Percentiles rank a stretch among this genome's conserved stretches.
Evolutionary conservation across 2,797 vertebrate genomes (phyloP).

Genomic region (Xiphophorus birchmanni): DNA sequence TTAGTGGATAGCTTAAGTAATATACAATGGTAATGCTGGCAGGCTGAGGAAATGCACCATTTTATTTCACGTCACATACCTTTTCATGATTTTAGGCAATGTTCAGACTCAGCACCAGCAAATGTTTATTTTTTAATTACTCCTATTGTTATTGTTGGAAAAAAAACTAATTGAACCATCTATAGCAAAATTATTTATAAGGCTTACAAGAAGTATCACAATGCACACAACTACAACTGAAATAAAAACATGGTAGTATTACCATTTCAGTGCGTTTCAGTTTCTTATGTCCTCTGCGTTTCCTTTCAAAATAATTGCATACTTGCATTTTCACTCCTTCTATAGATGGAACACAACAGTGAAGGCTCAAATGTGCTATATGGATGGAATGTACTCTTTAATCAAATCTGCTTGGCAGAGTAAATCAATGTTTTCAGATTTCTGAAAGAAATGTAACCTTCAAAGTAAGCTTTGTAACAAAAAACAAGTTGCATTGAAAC

Average conservation of each 20-base stretch:
- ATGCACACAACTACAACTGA: background rate
- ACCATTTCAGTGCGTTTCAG: background rate
- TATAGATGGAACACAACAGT: background rate
- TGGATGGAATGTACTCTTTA: conserved; percentile 13
- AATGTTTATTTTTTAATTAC: background rate
- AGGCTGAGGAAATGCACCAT: background rate
- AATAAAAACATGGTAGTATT: background rate
- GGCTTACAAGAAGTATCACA: background rate
- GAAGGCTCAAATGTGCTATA: background rate
- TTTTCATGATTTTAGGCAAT: background rate
- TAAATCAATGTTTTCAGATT: conserved; percentile 8
- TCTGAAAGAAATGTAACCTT: background rate
- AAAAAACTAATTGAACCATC: background rate
- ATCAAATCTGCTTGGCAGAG: conserved; percentile 17
- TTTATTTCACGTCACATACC: background rate
- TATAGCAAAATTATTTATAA: background rate
- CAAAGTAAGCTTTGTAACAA: background rate
- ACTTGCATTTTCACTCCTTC: background rate
- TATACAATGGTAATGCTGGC: background rate
- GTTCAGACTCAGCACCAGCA: background rate
- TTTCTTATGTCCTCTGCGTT: background rate
- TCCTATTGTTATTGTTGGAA: background rate
- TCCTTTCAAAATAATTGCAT: background rate
- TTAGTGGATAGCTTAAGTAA: background rate
- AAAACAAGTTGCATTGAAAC: conserved; percentile 7